phyloP scores from a whole-genome alignment of 2,113 vertebrate genomes.

The Melanerpes formicivorus region DNA sequence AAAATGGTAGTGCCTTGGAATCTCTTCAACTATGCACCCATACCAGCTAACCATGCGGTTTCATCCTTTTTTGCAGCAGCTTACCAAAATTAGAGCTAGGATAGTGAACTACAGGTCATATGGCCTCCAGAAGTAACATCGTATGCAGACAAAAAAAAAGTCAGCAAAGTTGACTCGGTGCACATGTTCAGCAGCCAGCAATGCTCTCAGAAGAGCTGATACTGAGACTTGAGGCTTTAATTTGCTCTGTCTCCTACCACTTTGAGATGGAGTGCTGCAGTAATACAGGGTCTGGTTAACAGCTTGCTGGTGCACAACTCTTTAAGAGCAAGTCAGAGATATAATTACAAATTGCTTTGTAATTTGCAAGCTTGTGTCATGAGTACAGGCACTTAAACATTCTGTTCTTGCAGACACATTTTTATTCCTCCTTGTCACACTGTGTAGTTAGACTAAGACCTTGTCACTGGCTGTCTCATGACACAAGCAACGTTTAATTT shows the following conservation, averaged over 20 bases:
- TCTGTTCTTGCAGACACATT: neutral
- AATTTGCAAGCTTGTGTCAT: neutral
- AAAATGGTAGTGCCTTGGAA: neutral
- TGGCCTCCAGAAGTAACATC: constrained; percentile 37
- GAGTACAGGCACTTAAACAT: neutral
- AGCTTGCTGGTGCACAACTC: neutral
- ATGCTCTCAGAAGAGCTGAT: neutral
- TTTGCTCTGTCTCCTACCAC: neutral
- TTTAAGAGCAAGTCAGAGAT: neutral
- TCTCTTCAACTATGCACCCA: neutral
- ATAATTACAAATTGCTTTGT: neutral
- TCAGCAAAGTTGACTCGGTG: neutral
- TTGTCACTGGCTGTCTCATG: neutral
- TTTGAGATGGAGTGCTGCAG: neutral
- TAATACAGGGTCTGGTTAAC: neutral
- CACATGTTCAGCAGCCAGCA: neutral
- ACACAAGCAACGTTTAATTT: neutral
- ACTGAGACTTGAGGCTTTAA: neutral
- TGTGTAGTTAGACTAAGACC: neutral
- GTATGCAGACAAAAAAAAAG: constrained; percentile 15
- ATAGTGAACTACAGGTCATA: constrained; percentile 3
- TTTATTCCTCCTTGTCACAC: neutral
- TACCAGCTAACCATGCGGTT: neutral
- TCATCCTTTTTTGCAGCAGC: constrained; percentile 17
- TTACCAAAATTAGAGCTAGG: constrained; percentile 36